phyloP scores from a whole-genome alignment of 2,888 invertebrate species.

The Epinotia bilunana region DNA sequence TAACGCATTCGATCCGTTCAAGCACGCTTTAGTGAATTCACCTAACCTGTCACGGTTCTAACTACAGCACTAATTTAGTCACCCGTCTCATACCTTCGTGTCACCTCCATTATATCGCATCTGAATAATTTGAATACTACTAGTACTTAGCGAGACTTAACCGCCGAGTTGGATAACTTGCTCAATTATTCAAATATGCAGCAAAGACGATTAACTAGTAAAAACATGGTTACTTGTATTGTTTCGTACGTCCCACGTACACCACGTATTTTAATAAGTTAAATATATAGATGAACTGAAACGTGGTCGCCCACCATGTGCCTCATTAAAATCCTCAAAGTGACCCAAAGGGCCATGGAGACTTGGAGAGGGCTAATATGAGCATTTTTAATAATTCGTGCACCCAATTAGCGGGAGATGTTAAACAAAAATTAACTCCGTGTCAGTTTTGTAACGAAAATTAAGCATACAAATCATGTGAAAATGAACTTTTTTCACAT shows the following conservation, averaged over 20 bases:
- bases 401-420: too few relatives aligned
- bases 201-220: slow-evolving; percentile 52
- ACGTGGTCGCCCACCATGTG: too few relatives aligned
- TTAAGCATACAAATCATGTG: too few relatives aligned
- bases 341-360: too few relatives aligned
- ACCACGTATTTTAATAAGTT: slow-evolving; percentile 20
- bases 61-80: slow-evolving; percentile 14
- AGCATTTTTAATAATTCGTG: too few relatives aligned
- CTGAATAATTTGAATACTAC: slow-evolving; percentile 46
- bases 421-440: too few relatives aligned
- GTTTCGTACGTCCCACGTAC: slow-evolving; percentile 14
- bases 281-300: background rate
- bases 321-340: too few relatives aligned
- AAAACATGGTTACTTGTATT: slow-evolving; percentile 38
- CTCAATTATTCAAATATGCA: slow-evolving; percentile 57
- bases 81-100: background rate
- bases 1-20: background rate
- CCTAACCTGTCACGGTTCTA: background rate
- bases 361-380: too few relatives aligned
- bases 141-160: slow-evolving; percentile 48
- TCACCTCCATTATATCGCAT: slow-evolving; percentile 42
- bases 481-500: too few relatives aligned
- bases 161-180: slow-evolving; percentile 50
- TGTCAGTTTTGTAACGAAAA: too few relatives aligned
- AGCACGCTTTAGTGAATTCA: background rate